A percentile compares a stretch with the other conserved stretches of the same genome.
Evolutionary conservation across 2,888 invertebrate species (phyloP).

Genomic region (Neoascia interrupta): DNA sequence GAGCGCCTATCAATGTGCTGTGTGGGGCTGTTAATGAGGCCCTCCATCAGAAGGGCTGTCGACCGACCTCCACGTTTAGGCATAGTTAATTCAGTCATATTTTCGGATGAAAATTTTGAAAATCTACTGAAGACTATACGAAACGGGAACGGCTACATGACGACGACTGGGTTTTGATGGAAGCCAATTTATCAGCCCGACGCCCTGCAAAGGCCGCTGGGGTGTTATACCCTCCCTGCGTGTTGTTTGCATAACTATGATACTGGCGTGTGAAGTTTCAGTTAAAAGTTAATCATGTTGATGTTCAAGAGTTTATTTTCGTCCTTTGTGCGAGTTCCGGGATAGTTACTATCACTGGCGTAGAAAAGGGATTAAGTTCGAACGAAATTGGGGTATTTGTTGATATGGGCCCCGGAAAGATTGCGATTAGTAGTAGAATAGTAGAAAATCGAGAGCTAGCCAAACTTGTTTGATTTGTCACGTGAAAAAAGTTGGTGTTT

Average conservation of each 20-base stretch:
- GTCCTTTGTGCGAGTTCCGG: constrained; percentile 44
- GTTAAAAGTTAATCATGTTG: constrained; percentile 65
- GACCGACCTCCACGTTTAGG: constrained; percentile 2
- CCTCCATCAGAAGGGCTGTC: not conserved
- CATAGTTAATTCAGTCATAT: constrained; percentile 60
- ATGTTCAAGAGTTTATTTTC: constrained; percentile 58
- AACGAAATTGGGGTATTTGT: constrained; percentile 28
- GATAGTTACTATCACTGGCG: not conserved
- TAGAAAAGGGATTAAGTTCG: constrained; percentile 1
- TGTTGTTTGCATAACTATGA: constrained; percentile 49
- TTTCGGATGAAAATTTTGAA: constrained; percentile 58
- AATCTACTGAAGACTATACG: constrained; percentile 20
- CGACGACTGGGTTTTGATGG: constrained; percentile 42
- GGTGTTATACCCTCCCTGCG: not conserved
- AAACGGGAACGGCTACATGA: not conserved
- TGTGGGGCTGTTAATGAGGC: constrained; percentile 23
- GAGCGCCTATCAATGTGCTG: too few relatives aligned
- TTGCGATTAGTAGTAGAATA: not conserved
- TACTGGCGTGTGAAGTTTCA: constrained; percentile 58
- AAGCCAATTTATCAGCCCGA: constrained; percentile 66
- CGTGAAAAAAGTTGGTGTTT: constrained; percentile 57
- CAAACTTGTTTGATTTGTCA: constrained; percentile 63
- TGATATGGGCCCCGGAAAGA: too few relatives aligned
- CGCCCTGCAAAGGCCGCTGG: constrained; percentile 26
- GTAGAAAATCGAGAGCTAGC: constrained; percentile 25